These are phyloP conservation scores for Bombus huntii DNA, from an alignment of 1,140 invertebrate genomes.

Conservation along the genomic window DNA sequence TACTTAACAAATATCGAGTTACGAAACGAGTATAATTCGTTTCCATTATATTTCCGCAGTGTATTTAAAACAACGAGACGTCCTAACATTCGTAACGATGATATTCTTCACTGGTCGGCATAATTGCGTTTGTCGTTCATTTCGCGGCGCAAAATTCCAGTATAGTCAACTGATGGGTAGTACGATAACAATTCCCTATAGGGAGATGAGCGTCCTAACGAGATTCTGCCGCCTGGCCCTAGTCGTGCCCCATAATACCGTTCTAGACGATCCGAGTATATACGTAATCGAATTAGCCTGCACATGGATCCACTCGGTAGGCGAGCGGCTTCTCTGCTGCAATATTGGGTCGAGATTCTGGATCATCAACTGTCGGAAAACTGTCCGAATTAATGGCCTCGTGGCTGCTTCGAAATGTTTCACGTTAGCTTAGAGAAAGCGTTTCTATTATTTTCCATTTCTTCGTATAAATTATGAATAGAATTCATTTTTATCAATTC, in stretches of 20 bases:
- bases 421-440: background rate
- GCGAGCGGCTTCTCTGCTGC: background rate
- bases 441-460: background rate
- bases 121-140: slow-evolving; percentile 43
- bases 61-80: background rate
- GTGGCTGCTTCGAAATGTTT: background rate
- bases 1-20: too few relatives aligned
- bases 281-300: slow-evolving; percentile 70
- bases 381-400: background rate
- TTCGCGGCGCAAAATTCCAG: slow-evolving; percentile 27
- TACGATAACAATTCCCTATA: slow-evolving; percentile 68
- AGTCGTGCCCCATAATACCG: slow-evolving; percentile 45
- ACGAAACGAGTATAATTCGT: too few relatives aligned
- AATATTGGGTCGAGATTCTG: slow-evolving; percentile 37
- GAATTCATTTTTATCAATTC: background rate
- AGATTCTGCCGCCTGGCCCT: slow-evolving; percentile 59
- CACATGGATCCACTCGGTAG: slow-evolving; percentile 57
- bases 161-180: slow-evolving; percentile 37
- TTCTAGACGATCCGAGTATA: slow-evolving; percentile 57
- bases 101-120: background rate
- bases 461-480: background rate
- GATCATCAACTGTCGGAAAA: slow-evolving; percentile 2
- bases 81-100: too few relatives aligned
- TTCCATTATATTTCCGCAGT: background rate
- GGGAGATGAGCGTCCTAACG: slow-evolving; percentile 70